Evolutionary conservation across 2,888 invertebrate species (phyloP).

Genomic region (Odontomyia ornata): DNA sequence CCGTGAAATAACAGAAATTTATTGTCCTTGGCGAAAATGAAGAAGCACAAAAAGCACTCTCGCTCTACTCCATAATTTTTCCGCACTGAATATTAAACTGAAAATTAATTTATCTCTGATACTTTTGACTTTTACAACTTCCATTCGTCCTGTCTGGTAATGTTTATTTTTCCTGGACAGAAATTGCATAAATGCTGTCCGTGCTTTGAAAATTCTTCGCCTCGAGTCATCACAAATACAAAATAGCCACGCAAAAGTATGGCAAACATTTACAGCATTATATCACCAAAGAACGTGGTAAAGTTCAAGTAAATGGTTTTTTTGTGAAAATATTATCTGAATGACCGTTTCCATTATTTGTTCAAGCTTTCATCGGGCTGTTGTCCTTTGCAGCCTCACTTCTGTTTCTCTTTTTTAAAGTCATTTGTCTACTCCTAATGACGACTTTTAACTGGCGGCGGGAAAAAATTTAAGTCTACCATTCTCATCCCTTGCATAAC

Average conservation of each 20-base stretch:
- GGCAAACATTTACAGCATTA: neutral
- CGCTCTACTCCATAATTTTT: no score
- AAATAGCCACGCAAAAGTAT: neutral
- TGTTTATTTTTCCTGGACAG: neutral
- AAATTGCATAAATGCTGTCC: neutral
- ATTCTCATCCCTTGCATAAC: neutral
- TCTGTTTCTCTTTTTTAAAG: neutral
- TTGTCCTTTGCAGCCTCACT: neutral
- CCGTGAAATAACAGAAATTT: no score
- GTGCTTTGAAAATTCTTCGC: neutral
- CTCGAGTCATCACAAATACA: neutral
- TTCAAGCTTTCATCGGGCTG: neutral
- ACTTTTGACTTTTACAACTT: neutral
- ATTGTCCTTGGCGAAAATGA: no score
- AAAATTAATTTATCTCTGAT: neutral
- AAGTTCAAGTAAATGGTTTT: conserved; percentile 9
- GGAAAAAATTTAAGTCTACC: neutral
- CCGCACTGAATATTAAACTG: no score
- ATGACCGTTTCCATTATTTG: neutral
- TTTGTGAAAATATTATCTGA: neutral
- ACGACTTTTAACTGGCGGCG: neutral
- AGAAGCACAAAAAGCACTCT: no score
- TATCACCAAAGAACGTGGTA: neutral
- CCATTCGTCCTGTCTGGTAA: neutral
- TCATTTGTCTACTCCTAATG: neutral